Base-by-base conservation (phyloP, 2,113 vertebrate genomes). In the Hystrix brachyura region DNA sequence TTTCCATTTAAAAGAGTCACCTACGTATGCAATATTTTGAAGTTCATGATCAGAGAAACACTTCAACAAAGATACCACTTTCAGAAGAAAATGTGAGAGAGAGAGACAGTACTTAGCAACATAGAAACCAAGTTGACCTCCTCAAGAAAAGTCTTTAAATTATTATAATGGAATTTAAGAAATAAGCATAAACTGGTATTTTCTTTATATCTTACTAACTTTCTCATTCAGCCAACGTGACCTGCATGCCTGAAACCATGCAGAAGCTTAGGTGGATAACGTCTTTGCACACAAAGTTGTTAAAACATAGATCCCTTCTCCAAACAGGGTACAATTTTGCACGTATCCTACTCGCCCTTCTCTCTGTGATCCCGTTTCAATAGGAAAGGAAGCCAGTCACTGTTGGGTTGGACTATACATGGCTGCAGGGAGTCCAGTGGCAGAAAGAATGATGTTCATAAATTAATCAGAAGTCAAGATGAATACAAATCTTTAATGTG, bases 401-500 rank as follows among this genome's bases (percentile, higher is more conserved):
- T 89, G 43, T 65, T 93, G 69, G 64, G 25, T 87, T 84, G 87
- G 32, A 57, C 53, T 82, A 48, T 69, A 67, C 92, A 80, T 94
- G 64, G 46, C 88, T 86, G 38, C 46, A 48, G 51, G 57, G 51
- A 88, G 46, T 60, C 48, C 76, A 74, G 51, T 92, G 78, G 38
- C 15, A 71, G 38, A 51, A 32, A 90, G 65, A 87, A 82, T 23
- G 29, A 96, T 79, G 55, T 48, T 97, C 29, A 93, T 65, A 96
- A 87, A 76, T 96, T 91, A 94, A 74, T 69, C 46, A 91, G 59
- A 81, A 89, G 53, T 81, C 69, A 95, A 62, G 84, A 74, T 93
- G 59, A 96, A 90, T 84, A 38, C 67, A 80, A 32, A 95, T 89
- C 11, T 60, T 0, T 64, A 84, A 80, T 65, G 19, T 84, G 29